Conservation (phyloP, 2,888 invertebrate genomes). For the Xylota segnis region DNA sequence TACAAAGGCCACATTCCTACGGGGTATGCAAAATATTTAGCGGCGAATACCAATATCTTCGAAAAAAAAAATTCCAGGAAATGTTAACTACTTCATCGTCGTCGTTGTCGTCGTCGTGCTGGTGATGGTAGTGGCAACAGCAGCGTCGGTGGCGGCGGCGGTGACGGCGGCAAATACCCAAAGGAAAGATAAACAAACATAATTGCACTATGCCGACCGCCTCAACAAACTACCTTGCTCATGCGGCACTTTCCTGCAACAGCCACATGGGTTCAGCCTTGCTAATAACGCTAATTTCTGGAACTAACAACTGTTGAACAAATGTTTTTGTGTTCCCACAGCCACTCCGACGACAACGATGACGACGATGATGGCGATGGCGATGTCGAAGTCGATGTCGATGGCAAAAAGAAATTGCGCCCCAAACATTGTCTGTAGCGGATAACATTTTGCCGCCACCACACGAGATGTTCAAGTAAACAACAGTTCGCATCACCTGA, state of each 20-base stretch:
- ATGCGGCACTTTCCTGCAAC: constrained; percentile 39
- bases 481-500: constrained; percentile 73
- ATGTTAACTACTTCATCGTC: constrained; percentile 34
- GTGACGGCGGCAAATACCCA: constrained; percentile 52
- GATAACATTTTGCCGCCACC: constrained; percentile 47
- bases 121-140: background rate
- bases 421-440: constrained; percentile 38
- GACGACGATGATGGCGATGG: background rate
- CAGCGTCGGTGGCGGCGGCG: background rate
- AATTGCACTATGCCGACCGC: constrained; percentile 66
- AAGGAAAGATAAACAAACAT: constrained; percentile 72
- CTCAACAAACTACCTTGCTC: constrained; percentile 56
- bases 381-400: background rate
- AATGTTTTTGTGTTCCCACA: constrained; percentile 66
- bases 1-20: constrained; percentile 56
- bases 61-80: constrained; percentile 58
- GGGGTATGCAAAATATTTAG: constrained; percentile 6
- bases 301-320: constrained; percentile 68
- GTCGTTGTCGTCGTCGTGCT: background rate
- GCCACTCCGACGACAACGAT: background rate
- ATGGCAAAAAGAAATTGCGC: constrained; percentile 67
- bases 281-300: constrained; percentile 69
- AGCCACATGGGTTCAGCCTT: constrained; percentile 53
- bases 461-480: constrained; percentile 55
- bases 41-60: constrained; percentile 27